Evolutionary conservation across 1,140 invertebrate genomes (phyloP), one percentile per base, ranked within the genome.

Genomic region (Drosophila nebulosa): DNA sequence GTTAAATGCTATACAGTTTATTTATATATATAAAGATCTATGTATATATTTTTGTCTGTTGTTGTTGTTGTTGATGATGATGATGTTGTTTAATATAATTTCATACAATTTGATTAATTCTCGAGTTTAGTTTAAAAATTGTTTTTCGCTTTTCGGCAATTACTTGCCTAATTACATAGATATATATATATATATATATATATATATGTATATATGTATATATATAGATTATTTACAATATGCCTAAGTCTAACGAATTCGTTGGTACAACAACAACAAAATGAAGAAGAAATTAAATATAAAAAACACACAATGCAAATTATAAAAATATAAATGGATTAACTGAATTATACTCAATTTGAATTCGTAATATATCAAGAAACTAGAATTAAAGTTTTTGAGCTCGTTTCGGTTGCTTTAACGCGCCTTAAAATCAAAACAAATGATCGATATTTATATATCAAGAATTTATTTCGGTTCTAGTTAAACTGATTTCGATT

Each of bases 81-180:
- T 50, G 52, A 61, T 67, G 42, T 65, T 69, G 67, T 86, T 74
- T 88, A 79, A 74, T 74, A 88, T 76, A 76, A 76, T 77, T 77
- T 77, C 74, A 77, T 88, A 86, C 81, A 86, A 88, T 88, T 86
- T 86, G 81, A 88, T 86, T 86, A 85, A 85, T 85, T 85, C 81
- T 85, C 81, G 62, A 86, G 81, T 85, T 46, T 85, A 81, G 81
- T 86, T 85, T 77, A 62, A 85, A 85, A 85, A 53, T 67, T 72
- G 59, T 39, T 63, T 77, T 56, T 30, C 24, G 22, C 42, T 61
- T 50, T 52, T 36, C 60, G 66, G 58, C 36, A 64, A 52, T 72
- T 65, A 67, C 57, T 67, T n/a, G 62, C 52, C 62, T 67, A 42
- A 51, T 66, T 18, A 39, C 79, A 80, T 80, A 80, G 46, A 39